Percentiles rank a stretch among this genome's conserved stretches.
Evolutionary conservation across 1,140 invertebrate genomes (phyloP).

Genomic region (Zeugodacus cucurbitae): DNA sequence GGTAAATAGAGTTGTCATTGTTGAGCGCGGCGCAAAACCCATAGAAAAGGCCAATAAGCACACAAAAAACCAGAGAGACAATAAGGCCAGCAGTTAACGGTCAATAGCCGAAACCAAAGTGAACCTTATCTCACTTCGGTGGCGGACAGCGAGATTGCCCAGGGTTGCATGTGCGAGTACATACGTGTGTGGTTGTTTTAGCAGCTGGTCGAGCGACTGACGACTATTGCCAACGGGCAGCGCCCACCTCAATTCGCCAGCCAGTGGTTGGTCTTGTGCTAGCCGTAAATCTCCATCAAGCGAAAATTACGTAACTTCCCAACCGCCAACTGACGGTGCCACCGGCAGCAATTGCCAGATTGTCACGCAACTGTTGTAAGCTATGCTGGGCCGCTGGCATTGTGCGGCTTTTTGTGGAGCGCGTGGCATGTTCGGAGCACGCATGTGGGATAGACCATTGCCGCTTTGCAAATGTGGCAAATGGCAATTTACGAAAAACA

Average conservation of each 20-base stretch:
- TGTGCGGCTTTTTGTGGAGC: background rate
- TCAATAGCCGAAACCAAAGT: background rate
- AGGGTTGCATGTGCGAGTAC: no score
- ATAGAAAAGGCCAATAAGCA: background rate
- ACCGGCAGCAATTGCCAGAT: slow-evolving; percentile 30
- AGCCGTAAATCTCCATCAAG: slow-evolving; percentile 39
- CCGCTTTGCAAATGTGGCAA: slow-evolving; percentile 22
- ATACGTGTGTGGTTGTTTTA: background rate
- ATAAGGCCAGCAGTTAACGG: background rate
- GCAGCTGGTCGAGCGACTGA: background rate
- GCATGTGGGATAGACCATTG: background rate
- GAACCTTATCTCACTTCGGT: background rate
- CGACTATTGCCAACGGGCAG: background rate
- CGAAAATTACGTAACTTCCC: slow-evolving; percentile 37
- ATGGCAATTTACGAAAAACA: slow-evolving; percentile 30
- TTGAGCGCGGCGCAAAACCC: background rate
- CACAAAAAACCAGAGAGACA: background rate
- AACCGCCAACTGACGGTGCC: background rate
- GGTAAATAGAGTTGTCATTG: slow-evolving; percentile 27
- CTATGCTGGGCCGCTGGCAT: background rate
- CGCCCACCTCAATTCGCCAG: slow-evolving; percentile 1
- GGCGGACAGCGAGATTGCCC: background rate
- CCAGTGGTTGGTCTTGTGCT: background rate
- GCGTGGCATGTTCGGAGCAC: background rate
- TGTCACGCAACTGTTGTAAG: background rate